Percentiles rank a stretch among this genome's conserved stretches.
Conservation (phyloP, 2,888 invertebrate species). For the Eumacrocentrus americanus region DNA sequence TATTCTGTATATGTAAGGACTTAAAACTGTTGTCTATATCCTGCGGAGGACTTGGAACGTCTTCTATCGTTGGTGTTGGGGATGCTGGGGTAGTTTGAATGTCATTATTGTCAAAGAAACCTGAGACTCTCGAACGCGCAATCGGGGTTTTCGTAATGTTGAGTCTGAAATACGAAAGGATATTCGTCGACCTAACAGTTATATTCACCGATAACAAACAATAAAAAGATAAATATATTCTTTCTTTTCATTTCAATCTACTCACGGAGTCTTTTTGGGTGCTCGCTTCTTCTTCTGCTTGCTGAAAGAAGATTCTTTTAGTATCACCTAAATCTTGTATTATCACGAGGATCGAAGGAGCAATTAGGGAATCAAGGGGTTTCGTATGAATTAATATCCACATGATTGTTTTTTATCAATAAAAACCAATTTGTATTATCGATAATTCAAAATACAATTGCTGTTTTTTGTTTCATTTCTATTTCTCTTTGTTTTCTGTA, state of each 20-base stretch:
- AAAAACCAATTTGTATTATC: constrained; percentile 38
- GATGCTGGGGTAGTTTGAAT: constrained; percentile 46
- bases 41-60: constrained; percentile 51
- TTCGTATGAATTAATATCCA: constrained; percentile 30
- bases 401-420: constrained; percentile 26
- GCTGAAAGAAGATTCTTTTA: constrained; percentile 52
- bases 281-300: constrained; percentile 58
- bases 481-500: neutral
- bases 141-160: neutral
- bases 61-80: constrained; percentile 49
- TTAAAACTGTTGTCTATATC: constrained; percentile 56
- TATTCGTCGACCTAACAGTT: too few species aligned
- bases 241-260: too few species aligned
- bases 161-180: constrained; percentile 9
- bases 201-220: too few species aligned
- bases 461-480: constrained; percentile 13
- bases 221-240: too few species aligned
- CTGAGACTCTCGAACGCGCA: constrained; percentile 25
- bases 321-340: neutral
- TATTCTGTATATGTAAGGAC: constrained; percentile 54
- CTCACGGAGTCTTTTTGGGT: constrained; percentile 55
- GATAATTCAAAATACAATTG: constrained; percentile 37
- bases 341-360: constrained; percentile 29
- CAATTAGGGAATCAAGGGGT: constrained; percentile 31
- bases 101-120: constrained; percentile 51